Percentiles rank a stretch among this genome's conserved stretches.
Conservation (phyloP, 1,140 invertebrate genomes). For the Philotrypesis tridentata region DNA sequence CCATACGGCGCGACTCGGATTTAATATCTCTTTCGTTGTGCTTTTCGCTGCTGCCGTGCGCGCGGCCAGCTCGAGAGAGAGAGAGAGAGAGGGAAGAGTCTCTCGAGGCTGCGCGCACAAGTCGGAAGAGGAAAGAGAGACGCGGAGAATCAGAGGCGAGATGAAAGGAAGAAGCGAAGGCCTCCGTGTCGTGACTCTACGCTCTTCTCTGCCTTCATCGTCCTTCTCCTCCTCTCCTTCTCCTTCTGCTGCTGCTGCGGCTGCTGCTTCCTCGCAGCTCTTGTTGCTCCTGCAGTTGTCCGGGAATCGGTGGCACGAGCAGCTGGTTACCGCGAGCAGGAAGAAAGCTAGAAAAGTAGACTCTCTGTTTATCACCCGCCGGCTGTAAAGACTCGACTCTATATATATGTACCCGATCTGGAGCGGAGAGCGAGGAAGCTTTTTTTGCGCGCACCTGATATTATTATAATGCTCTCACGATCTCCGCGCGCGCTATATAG, state of each 20-base stretch:
- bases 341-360: slow-evolving; percentile 10
- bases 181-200: slow-evolving; percentile 36
- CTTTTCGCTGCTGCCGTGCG: background rate
- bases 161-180: slow-evolving; percentile 38
- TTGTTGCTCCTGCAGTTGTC: background rate
- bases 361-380: background rate
- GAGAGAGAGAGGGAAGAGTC: background rate
- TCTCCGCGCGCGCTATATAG: background rate
- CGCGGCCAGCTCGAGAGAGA: background rate
- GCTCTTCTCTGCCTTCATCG: background rate
- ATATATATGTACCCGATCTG: background rate
- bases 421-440: background rate
- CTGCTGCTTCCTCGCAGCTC: too few relatives aligned
- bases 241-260: background rate
- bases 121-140: slow-evolving; percentile 17
- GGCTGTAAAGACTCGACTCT: background rate
- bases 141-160: slow-evolving; percentile 21
- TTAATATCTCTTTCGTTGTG: slow-evolving; percentile 26
- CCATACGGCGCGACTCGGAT: slow-evolving; percentile 10
- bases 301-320: slow-evolving; percentile 13
- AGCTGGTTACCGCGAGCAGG: slow-evolving; percentile 41
- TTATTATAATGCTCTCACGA: slow-evolving; percentile 21
- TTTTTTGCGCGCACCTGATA: background rate
- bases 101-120: background rate
- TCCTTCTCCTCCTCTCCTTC: slow-evolving; percentile 1